phyloP scores from a whole-genome alignment of 2,113 vertebrate genomes.

The Centropristis striata region DNA sequence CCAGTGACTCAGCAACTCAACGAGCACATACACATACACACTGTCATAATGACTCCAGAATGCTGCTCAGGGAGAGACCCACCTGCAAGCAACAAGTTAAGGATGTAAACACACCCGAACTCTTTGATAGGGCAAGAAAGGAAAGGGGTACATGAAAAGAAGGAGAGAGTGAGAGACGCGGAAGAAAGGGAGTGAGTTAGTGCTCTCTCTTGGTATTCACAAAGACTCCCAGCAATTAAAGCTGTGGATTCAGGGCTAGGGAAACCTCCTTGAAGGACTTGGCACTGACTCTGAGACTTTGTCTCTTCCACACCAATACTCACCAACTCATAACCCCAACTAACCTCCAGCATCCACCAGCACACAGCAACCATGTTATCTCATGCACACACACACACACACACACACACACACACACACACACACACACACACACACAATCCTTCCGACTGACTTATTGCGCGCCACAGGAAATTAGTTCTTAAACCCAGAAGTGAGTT shows the following conservation, averaged over 20 bases:
- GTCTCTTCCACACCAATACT: slow-evolving; percentile 38
- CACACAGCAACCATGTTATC: slow-evolving; percentile 20
- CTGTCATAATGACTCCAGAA: slow-evolving; percentile 51
- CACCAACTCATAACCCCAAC: slow-evolving; percentile 35
- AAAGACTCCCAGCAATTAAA: slow-evolving; percentile 66
- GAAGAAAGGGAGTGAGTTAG: slow-evolving; percentile 63
- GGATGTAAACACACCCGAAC: slow-evolving; percentile 55
- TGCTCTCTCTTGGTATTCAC: slow-evolving; percentile 60
- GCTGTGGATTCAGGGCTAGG: slow-evolving; percentile 55
- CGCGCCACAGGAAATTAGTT: too few species aligned
- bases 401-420: slow-evolving; percentile 18
- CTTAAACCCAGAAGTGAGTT: too few species aligned
- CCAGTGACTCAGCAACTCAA: neutral
- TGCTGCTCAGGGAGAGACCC: slow-evolving; percentile 38
- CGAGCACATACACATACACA: slow-evolving; percentile 3
- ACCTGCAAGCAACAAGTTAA: slow-evolving; percentile 55
- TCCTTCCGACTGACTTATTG: slow-evolving; percentile 55
- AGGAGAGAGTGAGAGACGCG: slow-evolving; percentile 12
- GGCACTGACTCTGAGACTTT: slow-evolving; percentile 55
- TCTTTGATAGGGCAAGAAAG: slow-evolving; percentile 51
- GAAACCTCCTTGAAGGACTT: slow-evolving; percentile 70
- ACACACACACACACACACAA: slow-evolving; percentile 41
- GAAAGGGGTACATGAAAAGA: slow-evolving; percentile 46
- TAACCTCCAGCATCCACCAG: slow-evolving; percentile 37
- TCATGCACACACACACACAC: slow-evolving; percentile 28